Evolutionary conservation across 2,888 invertebrate genomes (phyloP).

Genomic region (Pomacea canaliculata): DNA sequence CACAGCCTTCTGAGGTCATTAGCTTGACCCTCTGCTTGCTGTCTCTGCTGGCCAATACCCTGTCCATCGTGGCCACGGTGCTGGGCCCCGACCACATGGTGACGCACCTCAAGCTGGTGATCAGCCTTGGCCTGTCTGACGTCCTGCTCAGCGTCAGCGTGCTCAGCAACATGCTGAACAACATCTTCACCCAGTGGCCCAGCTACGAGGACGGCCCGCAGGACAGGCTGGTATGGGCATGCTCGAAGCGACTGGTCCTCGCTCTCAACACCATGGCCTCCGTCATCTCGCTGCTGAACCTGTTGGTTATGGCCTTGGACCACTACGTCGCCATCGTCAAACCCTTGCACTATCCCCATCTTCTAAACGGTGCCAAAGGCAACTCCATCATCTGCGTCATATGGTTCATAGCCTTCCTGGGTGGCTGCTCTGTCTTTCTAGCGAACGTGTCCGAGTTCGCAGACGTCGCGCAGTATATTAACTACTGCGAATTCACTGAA

Average conservation of each 20-base stretch:
- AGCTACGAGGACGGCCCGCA: conserved; percentile 27
- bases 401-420: conserved; percentile 46
- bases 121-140: conserved; percentile 56
- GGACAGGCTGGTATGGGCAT: conserved; percentile 43
- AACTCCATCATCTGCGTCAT: conserved; percentile 42
- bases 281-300: conserved; percentile 52
- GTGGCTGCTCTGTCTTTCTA: conserved; percentile 46
- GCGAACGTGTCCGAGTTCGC: conserved; percentile 26
- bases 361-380: conserved; percentile 42
- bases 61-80: conserved; percentile 59
- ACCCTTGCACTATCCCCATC: conserved; percentile 45
- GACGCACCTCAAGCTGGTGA: conserved; percentile 56
- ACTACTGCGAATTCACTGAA: conserved; percentile 52
- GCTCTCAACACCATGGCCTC: conserved; percentile 53
- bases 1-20: conserved; percentile 46
- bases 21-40: conserved; percentile 45
- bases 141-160: conserved; percentile 53
- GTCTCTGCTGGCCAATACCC: conserved; percentile 50
- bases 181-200: conserved; percentile 42
- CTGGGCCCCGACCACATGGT: conserved; percentile 50
- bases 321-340: conserved; percentile 56
- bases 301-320: conserved; percentile 55
- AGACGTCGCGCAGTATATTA: conserved; percentile 34
- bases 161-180: conserved; percentile 48
- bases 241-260: conserved; percentile 47